A percentile compares a stretch with the other conserved stretches of the same genome.
Evolutionary conservation across 2,888 invertebrate genomes (phyloP).

Genomic region (Cataglyphis livida): DNA sequence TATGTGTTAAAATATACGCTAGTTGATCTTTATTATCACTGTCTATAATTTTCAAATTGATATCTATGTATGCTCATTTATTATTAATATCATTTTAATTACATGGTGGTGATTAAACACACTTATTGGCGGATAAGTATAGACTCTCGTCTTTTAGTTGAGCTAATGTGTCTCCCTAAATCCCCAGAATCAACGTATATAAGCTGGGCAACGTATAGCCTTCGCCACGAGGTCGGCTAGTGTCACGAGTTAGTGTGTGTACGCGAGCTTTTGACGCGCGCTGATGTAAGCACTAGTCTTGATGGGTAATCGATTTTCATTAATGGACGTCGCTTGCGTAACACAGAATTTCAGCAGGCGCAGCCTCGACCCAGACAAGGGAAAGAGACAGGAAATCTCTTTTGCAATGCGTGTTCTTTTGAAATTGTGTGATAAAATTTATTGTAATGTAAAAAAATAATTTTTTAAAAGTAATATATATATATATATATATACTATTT

Average conservation of each 20-base stretch:
- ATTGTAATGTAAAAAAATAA: slow-evolving; percentile 45
- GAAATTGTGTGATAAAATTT: slow-evolving; percentile 55
- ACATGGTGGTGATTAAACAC: background rate
- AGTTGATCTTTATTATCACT: background rate
- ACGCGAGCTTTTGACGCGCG: slow-evolving; percentile 76
- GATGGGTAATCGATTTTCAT: slow-evolving; percentile 82
- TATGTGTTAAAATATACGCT: slow-evolving; percentile 23
- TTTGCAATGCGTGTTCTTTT: slow-evolving; percentile 68
- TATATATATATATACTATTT: background rate
- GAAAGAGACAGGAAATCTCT: slow-evolving; percentile 60
- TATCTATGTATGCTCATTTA: background rate
- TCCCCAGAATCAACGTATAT: slow-evolving; percentile 70
- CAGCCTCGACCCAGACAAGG: slow-evolving; percentile 67
- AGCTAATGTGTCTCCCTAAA: slow-evolving; percentile 66
- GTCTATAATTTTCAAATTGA: slow-evolving; percentile 3
- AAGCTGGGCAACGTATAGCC: slow-evolving; percentile 60
- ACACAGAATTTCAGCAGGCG: slow-evolving; percentile 75
- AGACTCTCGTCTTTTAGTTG: slow-evolving; percentile 63
- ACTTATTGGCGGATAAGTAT: slow-evolving; percentile 34
- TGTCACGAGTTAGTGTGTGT: slow-evolving; percentile 54
- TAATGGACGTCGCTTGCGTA: slow-evolving; percentile 79
- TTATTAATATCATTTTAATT: slow-evolving; percentile 35
- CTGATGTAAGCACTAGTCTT: slow-evolving; percentile 68
- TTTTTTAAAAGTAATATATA: slow-evolving; percentile 7
- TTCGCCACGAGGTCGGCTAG: slow-evolving; percentile 56